These are phyloP conservation scores for Anguilla marmorata DNA, from an alignment of 2,797 vertebrate species.

Conservation along the genomic window DNA sequence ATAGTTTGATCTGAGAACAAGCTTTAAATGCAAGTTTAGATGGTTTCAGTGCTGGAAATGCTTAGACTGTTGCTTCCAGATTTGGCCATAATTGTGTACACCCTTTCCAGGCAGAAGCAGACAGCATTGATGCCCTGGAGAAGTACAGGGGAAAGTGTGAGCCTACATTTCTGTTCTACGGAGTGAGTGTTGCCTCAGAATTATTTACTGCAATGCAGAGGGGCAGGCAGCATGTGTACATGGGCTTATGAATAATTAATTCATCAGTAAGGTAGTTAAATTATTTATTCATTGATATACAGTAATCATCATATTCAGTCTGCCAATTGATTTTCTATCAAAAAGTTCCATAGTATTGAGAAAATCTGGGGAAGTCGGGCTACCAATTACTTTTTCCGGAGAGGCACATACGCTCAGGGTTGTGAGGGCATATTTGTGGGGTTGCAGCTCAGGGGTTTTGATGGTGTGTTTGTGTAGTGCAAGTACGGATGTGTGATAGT, in stretches of 20 bases:
- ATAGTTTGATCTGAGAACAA: neutral
- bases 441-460: neutral
- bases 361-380: neutral
- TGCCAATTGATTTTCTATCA: neutral
- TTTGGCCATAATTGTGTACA: slow-evolving; percentile 34
- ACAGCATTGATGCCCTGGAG: slow-evolving; percentile 82
- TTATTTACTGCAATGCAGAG: neutral
- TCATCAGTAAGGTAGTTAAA: neutral
- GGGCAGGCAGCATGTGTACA: neutral
- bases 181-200: slow-evolving; percentile 69
- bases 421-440: neutral
- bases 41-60: neutral
- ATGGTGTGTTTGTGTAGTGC: neutral
- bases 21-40: neutral
- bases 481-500: neutral
- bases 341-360: neutral
- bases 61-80: neutral
- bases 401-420: neutral
- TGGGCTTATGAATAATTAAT: neutral
- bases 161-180: slow-evolving; percentile 89
- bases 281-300: neutral
- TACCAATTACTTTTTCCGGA: neutral
- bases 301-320: neutral
- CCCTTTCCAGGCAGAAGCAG: slow-evolving; percentile 82
- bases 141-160: slow-evolving; percentile 86